These are phyloP conservation scores for Cathartes aura DNA, from an alignment of 2,113 vertebrate genomes.

Conservation along the genomic window DNA sequence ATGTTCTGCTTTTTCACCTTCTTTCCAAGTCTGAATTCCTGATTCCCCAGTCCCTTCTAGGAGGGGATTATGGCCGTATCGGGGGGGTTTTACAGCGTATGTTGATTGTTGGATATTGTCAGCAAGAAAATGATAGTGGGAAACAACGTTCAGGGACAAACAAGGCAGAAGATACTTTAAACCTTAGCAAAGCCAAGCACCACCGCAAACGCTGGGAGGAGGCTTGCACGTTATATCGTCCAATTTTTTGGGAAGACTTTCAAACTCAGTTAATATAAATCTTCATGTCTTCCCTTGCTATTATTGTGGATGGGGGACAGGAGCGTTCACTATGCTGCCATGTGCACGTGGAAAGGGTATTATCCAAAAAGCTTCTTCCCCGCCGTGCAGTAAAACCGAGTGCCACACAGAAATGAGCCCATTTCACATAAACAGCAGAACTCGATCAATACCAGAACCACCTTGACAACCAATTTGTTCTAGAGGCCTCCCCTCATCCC, in stretches of 20 bases:
- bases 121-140: neutral
- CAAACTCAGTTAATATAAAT: neutral
- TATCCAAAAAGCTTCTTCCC: constrained; percentile 28
- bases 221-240: neutral
- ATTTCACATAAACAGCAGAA: constrained; percentile 58
- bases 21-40: neutral
- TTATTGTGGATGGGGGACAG: neutral
- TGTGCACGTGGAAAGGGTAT: neutral
- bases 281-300: neutral
- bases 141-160: neutral
- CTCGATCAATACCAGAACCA: constrained; percentile 67
- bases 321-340: neutral
- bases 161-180: neutral
- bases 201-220: neutral
- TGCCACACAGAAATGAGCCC: constrained; percentile 38
- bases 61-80: neutral
- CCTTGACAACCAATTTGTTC: constrained; percentile 52
- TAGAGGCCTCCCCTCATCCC: neutral
- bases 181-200: neutral
- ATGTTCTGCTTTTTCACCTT: neutral
- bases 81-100: neutral
- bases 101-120: neutral
- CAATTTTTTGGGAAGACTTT: neutral
- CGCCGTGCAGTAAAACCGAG: neutral
- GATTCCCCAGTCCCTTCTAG: neutral